These are phyloP conservation scores for Apocheima hispidaria DNA, from an alignment of 2,888 invertebrate species.

Conservation along the genomic window DNA sequence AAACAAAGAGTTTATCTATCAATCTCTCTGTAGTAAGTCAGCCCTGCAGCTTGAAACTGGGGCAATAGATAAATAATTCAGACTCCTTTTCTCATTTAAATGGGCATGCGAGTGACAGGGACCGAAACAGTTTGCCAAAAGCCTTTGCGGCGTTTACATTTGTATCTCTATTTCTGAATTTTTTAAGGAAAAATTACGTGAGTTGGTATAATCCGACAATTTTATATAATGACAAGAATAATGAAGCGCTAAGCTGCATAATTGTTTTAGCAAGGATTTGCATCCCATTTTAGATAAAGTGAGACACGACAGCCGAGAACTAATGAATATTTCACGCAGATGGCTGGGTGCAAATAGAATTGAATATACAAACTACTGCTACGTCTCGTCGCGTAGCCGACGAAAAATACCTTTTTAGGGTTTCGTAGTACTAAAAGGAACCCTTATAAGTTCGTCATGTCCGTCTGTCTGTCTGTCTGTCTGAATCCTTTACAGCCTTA, in stretches of 20 bases:
- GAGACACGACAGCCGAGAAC: background rate
- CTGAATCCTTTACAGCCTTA: no score
- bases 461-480: background rate
- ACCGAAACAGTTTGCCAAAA: no score
- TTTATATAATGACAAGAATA: background rate
- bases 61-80: no score
- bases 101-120: no score
- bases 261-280: slow-evolving; percentile 10
- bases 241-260: slow-evolving; percentile 8
- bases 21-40: no score
- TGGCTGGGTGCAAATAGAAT: background rate
- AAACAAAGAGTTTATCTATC: no score
- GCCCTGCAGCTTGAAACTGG: no score
- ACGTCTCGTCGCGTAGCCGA: background rate
- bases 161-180: no score
- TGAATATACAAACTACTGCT: slow-evolving; percentile 10
- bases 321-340: slow-evolving; percentile 18
- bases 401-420: background rate
- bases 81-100: no score
- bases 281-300: slow-evolving; percentile 6
- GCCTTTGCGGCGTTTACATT: no score
- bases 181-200: no score
- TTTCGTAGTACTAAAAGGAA: background rate
- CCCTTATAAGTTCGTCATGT: background rate
- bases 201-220: background rate